Percentiles rank a stretch among this genome's conserved stretches.
Conservation (phyloP, 2,888 invertebrate species). For the Hyppa rectilinea region DNA sequence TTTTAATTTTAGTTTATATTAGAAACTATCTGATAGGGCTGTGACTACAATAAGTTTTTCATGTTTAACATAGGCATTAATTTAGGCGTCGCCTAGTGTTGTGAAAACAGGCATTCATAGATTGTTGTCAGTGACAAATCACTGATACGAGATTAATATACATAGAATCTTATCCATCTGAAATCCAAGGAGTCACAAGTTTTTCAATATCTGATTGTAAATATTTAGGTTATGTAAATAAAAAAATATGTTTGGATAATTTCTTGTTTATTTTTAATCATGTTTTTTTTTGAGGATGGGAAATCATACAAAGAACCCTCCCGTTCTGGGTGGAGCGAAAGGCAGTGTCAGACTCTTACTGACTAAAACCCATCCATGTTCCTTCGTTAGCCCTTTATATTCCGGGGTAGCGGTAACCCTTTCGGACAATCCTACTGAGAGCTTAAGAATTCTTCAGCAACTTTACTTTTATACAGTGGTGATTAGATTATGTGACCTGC, state of each 20-base stretch:
- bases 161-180: neutral
- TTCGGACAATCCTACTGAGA: too few relatives aligned
- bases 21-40: conserved; percentile 25
- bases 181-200: neutral
- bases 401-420: too few relatives aligned
- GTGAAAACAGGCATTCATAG: neutral
- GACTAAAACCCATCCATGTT: too few relatives aligned
- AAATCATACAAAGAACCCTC: too few relatives aligned
- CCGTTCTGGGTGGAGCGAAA: too few relatives aligned
- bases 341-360: too few relatives aligned
- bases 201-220: neutral
- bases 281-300: too few relatives aligned
- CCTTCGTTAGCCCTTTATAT: too few relatives aligned
- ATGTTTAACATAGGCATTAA: neutral
- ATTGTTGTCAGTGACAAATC: neutral
- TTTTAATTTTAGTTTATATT: neutral
- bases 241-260: neutral
- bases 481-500: neutral
- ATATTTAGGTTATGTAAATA: conserved; percentile 12
- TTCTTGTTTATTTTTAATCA: conserved; percentile 12
- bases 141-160: neutral
- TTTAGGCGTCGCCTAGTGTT: neutral
- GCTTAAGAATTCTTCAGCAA: neutral
- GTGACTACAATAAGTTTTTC: conserved; percentile 24
- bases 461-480: neutral